Evolutionary conservation across 2,113 vertebrate genomes (phyloP).

Genomic region (Dicrurus megarhynchus): DNA sequence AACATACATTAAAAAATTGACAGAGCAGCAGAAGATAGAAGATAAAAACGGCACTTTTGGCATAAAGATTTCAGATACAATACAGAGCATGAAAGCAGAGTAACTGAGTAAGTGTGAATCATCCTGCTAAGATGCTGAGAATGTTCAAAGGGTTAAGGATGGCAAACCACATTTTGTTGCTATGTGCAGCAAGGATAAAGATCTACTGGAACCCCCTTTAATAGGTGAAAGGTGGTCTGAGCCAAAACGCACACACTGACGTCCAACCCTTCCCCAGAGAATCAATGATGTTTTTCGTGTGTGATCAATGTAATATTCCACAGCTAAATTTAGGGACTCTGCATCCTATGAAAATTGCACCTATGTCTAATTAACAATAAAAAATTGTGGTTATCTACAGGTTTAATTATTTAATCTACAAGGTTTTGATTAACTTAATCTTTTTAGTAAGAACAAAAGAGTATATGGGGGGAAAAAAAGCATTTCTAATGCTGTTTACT

Average conservation of each 20-base stretch:
- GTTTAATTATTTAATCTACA: constrained; percentile 77
- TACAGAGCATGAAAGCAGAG: background rate
- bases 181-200: constrained; percentile 64
- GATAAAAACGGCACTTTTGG: background rate
- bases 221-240: constrained; percentile 73
- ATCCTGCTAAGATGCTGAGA: background rate
- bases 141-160: constrained; percentile 71
- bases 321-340: constrained; percentile 78
- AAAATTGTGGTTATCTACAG: constrained; percentile 67
- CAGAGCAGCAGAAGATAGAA: background rate
- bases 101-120: constrained; percentile 4
- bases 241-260: constrained; percentile 66
- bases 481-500: constrained; percentile 17
- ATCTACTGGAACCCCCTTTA: constrained; percentile 66
- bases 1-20: background rate
- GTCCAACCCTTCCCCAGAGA: constrained; percentile 72
- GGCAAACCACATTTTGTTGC: constrained; percentile 69
- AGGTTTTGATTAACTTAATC: constrained; percentile 75
- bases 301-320: constrained; percentile 78
- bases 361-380: constrained; percentile 77
- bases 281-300: constrained; percentile 65
- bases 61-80: background rate
- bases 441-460: constrained; percentile 52
- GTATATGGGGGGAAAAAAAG: background rate
- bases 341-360: constrained; percentile 75